phyloP scores from a whole-genome alignment of 2,888 invertebrate species.

The Dynastes hyllus region DNA sequence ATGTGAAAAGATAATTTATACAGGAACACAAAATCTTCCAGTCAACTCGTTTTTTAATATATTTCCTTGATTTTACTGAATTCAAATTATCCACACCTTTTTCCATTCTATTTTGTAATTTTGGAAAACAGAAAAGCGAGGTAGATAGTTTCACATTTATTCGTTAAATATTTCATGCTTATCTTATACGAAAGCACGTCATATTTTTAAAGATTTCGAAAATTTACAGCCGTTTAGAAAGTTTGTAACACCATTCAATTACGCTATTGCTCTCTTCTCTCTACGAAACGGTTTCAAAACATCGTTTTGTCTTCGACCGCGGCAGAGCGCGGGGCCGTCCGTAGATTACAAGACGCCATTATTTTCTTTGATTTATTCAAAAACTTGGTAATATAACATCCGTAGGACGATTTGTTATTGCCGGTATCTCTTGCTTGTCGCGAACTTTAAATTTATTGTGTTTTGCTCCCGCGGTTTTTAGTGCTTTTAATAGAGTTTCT shows the following conservation, averaged over 20 bases:
- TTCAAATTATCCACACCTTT: too few relatives aligned
- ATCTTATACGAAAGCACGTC: not conserved
- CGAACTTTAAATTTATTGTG: slow-evolving; percentile 30
- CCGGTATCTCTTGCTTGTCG: slow-evolving; percentile 21
- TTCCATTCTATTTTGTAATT: not conserved
- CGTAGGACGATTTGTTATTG: slow-evolving; percentile 24
- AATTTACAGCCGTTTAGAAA: slow-evolving; percentile 24
- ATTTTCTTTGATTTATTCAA: slow-evolving; percentile 41
- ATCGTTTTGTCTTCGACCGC: slow-evolving; percentile 15
- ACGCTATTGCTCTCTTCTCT: slow-evolving; percentile 11
- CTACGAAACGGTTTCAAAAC: slow-evolving; percentile 30
- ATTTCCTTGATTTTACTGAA: too few relatives aligned
- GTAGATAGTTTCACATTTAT: not conserved
- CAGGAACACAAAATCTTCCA: too few relatives aligned
- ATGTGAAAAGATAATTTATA: too few relatives aligned
- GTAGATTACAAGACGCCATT: slow-evolving; percentile 38
- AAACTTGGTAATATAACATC: slow-evolving; percentile 40
- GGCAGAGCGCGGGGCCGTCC: not conserved
- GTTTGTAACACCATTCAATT: slow-evolving; percentile 29
- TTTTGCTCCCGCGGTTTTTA: slow-evolving; percentile 4
- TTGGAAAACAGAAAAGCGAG: not conserved
- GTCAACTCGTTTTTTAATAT: too few relatives aligned
- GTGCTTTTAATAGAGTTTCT: not conserved
- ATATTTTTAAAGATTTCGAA: slow-evolving; percentile 26
- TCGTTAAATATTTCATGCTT: slow-evolving; percentile 13